A percentile compares a stretch with the other conserved stretches of the same genome.
Evolutionary conservation across 2,797 vertebrate genomes (phyloP).

Genomic region (Valencia hispanica): DNA sequence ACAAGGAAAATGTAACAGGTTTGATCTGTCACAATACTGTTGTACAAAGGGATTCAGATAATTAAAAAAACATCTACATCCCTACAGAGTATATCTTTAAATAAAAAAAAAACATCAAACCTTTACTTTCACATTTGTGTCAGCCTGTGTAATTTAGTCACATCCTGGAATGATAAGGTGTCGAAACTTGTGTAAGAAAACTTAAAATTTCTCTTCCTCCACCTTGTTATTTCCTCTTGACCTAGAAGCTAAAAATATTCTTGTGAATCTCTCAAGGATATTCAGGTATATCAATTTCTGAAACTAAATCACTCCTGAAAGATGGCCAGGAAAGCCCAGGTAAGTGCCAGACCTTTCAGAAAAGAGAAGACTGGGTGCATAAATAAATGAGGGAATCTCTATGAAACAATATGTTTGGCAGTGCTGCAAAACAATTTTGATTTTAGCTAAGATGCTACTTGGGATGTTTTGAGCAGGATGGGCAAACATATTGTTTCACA

Average conservation of each 20-base stretch:
- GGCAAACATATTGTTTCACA: conserved; percentile 6
- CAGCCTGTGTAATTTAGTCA: conserved; percentile 20
- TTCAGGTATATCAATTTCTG: conserved; percentile 15
- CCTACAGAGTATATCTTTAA: not conserved
- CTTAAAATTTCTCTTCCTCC: conserved; percentile 1
- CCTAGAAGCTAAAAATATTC: conserved; percentile 48
- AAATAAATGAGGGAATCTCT: conserved; percentile 2
- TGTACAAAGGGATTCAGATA: not conserved
- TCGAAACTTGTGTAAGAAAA: conserved; percentile 11
- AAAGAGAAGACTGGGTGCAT: not conserved
- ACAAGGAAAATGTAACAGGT: conserved; percentile 1
- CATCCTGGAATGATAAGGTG: not conserved
- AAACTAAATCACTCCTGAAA: conserved; percentile 18
- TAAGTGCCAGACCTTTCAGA: not conserved
- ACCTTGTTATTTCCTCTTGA: conserved; percentile 49
- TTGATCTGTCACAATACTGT: not conserved
- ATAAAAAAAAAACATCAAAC: not conserved
- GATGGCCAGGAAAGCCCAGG: conserved; percentile 1
- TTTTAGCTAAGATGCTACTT: not conserved
- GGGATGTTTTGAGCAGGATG: conserved; percentile 21
- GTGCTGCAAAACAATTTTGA: not conserved
- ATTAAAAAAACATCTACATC: not conserved
- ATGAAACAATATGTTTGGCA: not conserved
- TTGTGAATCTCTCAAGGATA: conserved; percentile 17
- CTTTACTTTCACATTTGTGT: conserved; percentile 28